Base-by-base conservation (phyloP, 1,140 invertebrate genomes). In the Drosophila cardini region DNA sequence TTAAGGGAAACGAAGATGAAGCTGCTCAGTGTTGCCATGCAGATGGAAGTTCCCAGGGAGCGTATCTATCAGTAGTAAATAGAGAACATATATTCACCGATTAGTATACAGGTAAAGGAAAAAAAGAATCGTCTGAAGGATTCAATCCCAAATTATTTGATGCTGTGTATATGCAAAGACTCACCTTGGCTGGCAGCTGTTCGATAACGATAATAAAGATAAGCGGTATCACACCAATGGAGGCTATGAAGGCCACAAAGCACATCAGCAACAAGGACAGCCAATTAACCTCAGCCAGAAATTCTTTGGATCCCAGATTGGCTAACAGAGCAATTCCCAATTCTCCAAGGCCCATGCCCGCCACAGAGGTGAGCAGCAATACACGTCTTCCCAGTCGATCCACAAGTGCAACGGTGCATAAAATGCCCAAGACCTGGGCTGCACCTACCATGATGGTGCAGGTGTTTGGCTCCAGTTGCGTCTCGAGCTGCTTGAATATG, bases 381-480 rank as follows among this genome's bases (percentile, higher is more conserved):
- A 73, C 26, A 4, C 80, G 85, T 5, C 89, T 58, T 13, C 89
- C 89, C 32, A 86, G 36, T 1, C 73, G 68, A 72, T 91, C 90
- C 48, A 90, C 85, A 7, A 86, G 52, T 2, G 16, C 40, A 8
- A 90, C 61, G 7, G 86, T 56, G 18, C 70, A 58, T 2, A 78
- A 18, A 13, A 83, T 80, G 46, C 83, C 83, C n/a, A 91, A 7
- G 34, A 91, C 36, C 70, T 90, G 89, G 5, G 67, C 50, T 42
- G 62, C 72, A 0, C 95, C 96, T 2, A 98, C 94, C 4, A 97
- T 94, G 64, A 98, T 96, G 2, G 96, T 94, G 10, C 95, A 94
- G 16, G 95, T 80, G 48, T 93, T 93, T 0, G 95, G 89, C 1
- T 94, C 90, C 0, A 97, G 67, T 5, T 80, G 89, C 2, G 93